Conservation (phyloP, 2,797 vertebrate genomes). For the Thaleichthys pacificus region DNA sequence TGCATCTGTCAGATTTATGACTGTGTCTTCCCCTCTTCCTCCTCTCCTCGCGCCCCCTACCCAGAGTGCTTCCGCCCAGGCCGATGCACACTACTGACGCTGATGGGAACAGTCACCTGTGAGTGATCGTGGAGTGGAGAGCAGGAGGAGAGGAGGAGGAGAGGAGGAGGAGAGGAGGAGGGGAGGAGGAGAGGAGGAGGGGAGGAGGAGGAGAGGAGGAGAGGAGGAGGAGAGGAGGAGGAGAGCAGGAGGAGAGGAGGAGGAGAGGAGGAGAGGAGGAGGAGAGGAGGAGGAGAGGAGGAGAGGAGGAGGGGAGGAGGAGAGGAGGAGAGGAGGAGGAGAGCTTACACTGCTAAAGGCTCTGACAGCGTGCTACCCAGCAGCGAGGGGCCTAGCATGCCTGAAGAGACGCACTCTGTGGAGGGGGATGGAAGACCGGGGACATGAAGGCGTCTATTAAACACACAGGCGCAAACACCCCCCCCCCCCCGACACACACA, state of each 20-base stretch:
- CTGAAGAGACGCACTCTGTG: conserved; percentile 3
- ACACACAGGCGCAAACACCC: conserved; percentile 17
- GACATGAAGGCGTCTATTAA: conserved; percentile 45
- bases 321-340: background rate
- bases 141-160: conserved; percentile 4
- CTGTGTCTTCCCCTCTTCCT: conserved; percentile 9
- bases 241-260: no score
- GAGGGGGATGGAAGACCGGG: conserved; percentile 11
- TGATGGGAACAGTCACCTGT: conserved; percentile 58
- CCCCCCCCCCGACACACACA: conserved; percentile 22
- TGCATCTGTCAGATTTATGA: conserved; percentile 68
- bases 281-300: background rate
- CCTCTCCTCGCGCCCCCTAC: background rate
- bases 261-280: no score
- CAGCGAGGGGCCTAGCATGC: conserved; percentile 20
- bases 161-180: conserved; percentile 27
- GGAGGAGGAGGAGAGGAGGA: background rate
- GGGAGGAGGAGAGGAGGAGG: background rate
- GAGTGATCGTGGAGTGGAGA: conserved; percentile 44
- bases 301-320: no score
- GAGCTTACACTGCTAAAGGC: conserved; percentile 39
- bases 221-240: background rate
- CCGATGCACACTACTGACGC: conserved; percentile 37
- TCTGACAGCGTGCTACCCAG: conserved; percentile 46
- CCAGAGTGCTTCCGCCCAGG: background rate